phyloP scores from a whole-genome alignment of 92 coral and sea anemone genomes.

The Blastomussa wellsi region DNA sequence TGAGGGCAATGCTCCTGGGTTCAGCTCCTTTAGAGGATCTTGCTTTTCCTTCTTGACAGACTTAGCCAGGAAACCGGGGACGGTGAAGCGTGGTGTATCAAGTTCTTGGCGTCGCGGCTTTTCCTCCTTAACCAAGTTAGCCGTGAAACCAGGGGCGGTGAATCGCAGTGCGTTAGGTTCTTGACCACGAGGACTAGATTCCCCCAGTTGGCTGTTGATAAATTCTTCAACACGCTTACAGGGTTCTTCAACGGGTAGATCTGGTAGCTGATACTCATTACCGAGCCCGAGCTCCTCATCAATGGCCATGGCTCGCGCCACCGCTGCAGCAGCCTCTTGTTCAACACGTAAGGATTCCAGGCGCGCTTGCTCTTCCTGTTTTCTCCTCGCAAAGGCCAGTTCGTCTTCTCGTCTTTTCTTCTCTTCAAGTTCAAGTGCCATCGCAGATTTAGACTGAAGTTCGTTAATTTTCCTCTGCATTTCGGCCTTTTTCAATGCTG shows the following conservation, averaged over 20 bases:
- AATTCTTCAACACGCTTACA: conserved; percentile 8
- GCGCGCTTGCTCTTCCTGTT: conserved; percentile 22
- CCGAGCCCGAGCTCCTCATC: conserved; percentile 13
- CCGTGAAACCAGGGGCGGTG: conserved; percentile 2
- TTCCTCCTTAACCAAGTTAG: conserved; percentile 4
- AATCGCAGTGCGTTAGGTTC: not conserved
- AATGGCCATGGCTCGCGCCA: conserved; percentile 13
- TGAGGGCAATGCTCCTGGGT: conserved; percentile 2
- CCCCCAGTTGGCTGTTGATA: conserved; percentile 15
- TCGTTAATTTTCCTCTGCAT: conserved; percentile 11
- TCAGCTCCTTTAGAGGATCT: no score
- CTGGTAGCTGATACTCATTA: not conserved
- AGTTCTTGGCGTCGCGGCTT: not conserved
- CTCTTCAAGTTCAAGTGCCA: conserved; percentile 1
- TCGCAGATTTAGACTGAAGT: conserved; percentile 6
- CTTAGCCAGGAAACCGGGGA: no score
- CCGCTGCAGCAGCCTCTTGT: conserved; percentile 17
- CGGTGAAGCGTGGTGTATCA: no score
- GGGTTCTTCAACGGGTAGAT: conserved; percentile 5
- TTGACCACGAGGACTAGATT: not conserved
- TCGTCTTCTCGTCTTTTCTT: conserved; percentile 26
- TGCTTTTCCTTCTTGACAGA: not conserved
- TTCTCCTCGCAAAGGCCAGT: conserved; percentile 31
- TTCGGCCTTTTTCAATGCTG: conserved; percentile 39
- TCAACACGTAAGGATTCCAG: conserved; percentile 9